phyloP scores from a whole-genome alignment of 2,797 vertebrate species.

The Arnoldichthys spilopterus region DNA sequence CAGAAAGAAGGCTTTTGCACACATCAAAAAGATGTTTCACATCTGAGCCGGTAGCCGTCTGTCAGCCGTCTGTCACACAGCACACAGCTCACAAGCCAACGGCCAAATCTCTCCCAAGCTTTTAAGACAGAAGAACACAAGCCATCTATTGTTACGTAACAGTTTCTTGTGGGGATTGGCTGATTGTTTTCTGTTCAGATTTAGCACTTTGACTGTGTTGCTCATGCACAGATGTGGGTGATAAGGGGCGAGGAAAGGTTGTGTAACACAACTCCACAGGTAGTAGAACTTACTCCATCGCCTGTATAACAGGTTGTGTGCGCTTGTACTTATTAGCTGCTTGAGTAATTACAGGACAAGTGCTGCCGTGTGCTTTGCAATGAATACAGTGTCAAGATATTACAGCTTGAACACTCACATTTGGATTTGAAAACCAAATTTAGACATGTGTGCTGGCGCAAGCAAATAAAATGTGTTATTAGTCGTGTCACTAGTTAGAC shows the following conservation, averaged over 20 bases:
- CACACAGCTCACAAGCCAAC: not conserved
- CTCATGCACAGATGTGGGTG: not conserved
- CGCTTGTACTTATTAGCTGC: not conserved
- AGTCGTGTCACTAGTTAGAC: constrained; percentile 13
- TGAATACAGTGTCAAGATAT: not conserved
- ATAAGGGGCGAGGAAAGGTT: not conserved
- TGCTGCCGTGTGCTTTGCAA: not conserved
- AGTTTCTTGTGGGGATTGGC: not conserved
- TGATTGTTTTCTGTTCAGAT: not conserved
- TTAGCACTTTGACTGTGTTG: not conserved
- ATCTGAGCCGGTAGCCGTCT: not conserved
- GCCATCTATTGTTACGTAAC: not conserved
- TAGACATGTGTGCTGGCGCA: not conserved
- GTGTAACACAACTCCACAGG: constrained; percentile 3
- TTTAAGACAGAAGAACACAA: not conserved
- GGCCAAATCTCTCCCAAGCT: not conserved
- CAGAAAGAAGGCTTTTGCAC: not conserved
- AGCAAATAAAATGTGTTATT: constrained; percentile 25
- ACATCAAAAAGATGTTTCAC: not conserved
- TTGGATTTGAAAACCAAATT: constrained; percentile 8
- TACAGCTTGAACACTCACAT: not conserved
- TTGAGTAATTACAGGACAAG: constrained; percentile 14
- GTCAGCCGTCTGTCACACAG: constrained; percentile 7
- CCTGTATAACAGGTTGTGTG: not conserved
- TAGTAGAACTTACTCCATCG: not conserved